A percentile compares a stretch with the other conserved stretches of the same genome.
Conservation (phyloP, 2,113 vertebrate genomes). For the Dryoscopus gambensis region DNA sequence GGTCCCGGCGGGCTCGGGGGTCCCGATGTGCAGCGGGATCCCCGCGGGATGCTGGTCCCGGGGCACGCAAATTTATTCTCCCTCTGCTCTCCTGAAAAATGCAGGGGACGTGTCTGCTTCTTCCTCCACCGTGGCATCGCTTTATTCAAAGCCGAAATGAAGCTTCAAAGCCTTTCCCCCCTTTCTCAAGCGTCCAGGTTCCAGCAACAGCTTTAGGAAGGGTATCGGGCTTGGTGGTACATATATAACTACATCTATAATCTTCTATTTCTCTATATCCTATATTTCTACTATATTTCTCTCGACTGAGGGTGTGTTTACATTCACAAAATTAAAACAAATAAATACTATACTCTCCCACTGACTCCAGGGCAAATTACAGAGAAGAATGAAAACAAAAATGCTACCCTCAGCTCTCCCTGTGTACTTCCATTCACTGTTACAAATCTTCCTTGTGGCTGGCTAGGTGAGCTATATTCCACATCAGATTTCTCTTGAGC, state of each 20-base stretch:
- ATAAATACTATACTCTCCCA: too few relatives aligned
- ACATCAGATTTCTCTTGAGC: neutral
- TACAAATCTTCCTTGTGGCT: neutral
- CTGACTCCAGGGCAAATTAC: neutral
- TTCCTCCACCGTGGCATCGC: too few relatives aligned
- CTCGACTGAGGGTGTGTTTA: neutral
- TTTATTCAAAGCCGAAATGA: too few relatives aligned
- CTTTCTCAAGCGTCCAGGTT: neutral
- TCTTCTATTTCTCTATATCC: neutral
- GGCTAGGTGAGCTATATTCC: neutral
- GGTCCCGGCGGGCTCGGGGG: neutral
- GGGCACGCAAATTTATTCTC: too few relatives aligned
- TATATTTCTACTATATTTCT: neutral
- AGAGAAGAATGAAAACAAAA: neutral
- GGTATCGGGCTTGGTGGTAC: too few relatives aligned
- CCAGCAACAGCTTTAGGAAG: neutral
- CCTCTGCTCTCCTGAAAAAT: neutral
- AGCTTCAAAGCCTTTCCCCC: neutral
- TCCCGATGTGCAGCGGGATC: neutral
- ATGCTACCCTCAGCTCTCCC: too few relatives aligned
- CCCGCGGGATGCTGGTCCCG: rapidly evolving
- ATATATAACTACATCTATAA: rapidly evolving
- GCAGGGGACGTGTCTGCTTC: neutral
- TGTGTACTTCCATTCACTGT: neutral
- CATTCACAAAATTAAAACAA: neutral